A percentile compares a stretch with the other conserved stretches of the same genome.
phyloP scores from a whole-genome alignment of 2,797 vertebrate genomes.

The Discoglossus pictus region DNA sequence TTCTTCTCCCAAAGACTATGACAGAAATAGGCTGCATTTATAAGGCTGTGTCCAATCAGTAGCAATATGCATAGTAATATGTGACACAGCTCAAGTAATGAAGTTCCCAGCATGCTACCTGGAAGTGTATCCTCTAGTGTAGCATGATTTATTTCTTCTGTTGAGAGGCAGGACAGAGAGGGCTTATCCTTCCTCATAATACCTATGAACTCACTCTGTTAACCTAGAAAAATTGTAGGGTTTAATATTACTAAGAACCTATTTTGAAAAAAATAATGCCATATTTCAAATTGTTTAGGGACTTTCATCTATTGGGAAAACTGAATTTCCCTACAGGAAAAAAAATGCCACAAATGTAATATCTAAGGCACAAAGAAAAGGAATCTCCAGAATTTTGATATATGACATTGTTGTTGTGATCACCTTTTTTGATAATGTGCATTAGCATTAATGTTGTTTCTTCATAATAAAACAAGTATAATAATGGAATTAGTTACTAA shows the following conservation, averaged over 20 bases:
- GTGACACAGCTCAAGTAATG: constrained; percentile 97
- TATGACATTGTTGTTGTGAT: too few species aligned
- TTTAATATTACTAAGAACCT: background rate
- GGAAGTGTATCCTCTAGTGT: constrained; percentile 97
- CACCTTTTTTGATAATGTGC: too few species aligned
- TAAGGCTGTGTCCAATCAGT: constrained; percentile 84
- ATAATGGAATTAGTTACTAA: too few species aligned
- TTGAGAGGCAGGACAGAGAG: constrained; percentile 96
- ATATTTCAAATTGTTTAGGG: too few species aligned
- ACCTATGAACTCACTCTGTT: constrained; percentile 79
- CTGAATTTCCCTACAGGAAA: too few species aligned
- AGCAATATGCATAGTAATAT: constrained; percentile 95
- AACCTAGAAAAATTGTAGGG: constrained; percentile 62
- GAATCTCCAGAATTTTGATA: too few species aligned
- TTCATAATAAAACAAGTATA: too few species aligned
- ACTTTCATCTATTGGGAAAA: too few species aligned
- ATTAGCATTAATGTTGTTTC: too few species aligned
- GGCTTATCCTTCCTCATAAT: constrained; percentile 91
- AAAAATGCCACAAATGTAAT: too few species aligned
- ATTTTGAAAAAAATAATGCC: background rate
- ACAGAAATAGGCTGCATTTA: constrained; percentile 91
- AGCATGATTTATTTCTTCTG: constrained; percentile 98
- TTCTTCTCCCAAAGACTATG: constrained; percentile 78
- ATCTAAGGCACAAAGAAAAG: too few species aligned
- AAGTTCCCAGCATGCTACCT: constrained; percentile 98